Conservation (phyloP, 2,797 vertebrate species). For the Pteronotus mesoamericanus region DNA sequence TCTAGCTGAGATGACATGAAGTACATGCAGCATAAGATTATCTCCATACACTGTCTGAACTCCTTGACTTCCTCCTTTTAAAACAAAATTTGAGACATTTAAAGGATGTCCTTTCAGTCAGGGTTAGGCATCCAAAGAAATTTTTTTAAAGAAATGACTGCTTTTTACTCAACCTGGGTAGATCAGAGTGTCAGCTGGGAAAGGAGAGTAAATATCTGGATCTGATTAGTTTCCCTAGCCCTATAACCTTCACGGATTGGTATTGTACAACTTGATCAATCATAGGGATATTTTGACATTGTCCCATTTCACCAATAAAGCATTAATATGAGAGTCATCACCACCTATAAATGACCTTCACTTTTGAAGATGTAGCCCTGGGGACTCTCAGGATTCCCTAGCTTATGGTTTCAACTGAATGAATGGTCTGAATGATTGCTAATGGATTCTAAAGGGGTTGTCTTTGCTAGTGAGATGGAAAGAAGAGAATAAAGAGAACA, state of each 20-base stretch:
- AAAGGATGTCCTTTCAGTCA: neutral
- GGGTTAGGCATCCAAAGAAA: neutral
- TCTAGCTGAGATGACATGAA: neutral
- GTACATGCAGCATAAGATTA: neutral
- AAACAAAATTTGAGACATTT: neutral
- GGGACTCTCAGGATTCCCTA: neutral
- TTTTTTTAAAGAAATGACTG: neutral
- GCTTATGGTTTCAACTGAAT: neutral
- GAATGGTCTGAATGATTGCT: neutral
- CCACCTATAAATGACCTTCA: neutral
- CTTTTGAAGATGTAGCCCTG: neutral
- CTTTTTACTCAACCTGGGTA: neutral
- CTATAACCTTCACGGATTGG: neutral
- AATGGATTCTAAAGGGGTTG: neutral
- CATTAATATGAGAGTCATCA: neutral
- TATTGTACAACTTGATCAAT: neutral
- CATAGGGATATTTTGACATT: neutral
- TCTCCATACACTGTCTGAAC: neutral
- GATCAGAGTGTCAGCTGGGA: neutral
- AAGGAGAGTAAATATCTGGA: slow-evolving; percentile 2
- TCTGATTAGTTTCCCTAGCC: slow-evolving; percentile 3
- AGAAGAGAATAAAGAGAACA: neutral
- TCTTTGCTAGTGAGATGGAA: neutral
- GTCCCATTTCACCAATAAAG: slow-evolving; percentile 10
- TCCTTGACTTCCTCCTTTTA: neutral